A percentile compares a stretch with the other conserved stretches of the same genome.
These are phyloP conservation scores for Smithornis capensis DNA, from an alignment of 2,113 vertebrate species.

Conservation along the genomic window DNA sequence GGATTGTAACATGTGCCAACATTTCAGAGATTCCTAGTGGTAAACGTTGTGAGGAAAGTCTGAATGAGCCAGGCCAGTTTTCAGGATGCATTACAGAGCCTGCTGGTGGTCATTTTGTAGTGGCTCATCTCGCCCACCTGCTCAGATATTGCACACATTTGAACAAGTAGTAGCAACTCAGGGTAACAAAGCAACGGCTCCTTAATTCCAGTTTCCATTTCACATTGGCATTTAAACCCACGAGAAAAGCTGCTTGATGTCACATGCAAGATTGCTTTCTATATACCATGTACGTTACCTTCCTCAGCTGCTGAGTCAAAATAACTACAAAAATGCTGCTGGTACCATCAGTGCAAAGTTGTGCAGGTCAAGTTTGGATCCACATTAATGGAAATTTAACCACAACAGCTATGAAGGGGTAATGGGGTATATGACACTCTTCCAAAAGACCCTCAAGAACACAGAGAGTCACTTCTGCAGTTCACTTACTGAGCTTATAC, in stretches of 20 bases:
- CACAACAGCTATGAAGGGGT: too few species aligned
- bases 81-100: fast-evolving
- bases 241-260: not conserved
- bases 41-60: not conserved
- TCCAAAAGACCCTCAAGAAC: not conserved
- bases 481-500: not conserved
- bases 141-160: fast-evolving
- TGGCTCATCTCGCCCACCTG: not conserved
- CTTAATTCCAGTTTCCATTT: not conserved
- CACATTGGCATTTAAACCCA: not conserved
- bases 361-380: not conserved
- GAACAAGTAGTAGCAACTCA: not conserved
- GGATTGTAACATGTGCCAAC: not conserved
- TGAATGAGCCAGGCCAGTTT: not conserved
- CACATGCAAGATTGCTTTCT: not conserved
- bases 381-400: not conserved
- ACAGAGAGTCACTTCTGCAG: not conserved
- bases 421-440: not conserved
- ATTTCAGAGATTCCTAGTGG: not conserved
- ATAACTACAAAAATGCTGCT: not conserved
- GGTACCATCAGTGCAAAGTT: not conserved
- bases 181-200: fast-evolving
- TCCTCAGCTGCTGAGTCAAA: not conserved
- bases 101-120: not conserved
- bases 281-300: fast-evolving